Percentiles rank a stretch among this genome's conserved stretches.
These are phyloP conservation scores for Pituophis catenifer DNA, from an alignment of 2,113 vertebrate genomes.

Conservation along the genomic window DNA sequence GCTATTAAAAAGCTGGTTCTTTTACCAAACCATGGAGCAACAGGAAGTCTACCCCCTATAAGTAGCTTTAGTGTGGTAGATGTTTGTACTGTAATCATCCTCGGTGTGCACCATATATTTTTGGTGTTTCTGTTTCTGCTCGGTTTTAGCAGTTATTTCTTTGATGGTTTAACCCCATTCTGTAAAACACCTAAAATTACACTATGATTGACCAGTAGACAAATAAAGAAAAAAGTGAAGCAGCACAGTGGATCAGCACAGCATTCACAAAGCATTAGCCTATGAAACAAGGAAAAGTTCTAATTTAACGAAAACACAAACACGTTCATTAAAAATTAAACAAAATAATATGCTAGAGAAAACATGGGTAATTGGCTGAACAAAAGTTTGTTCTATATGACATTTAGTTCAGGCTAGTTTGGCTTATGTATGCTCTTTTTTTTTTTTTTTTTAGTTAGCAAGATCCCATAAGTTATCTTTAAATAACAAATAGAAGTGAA, in stretches of 20 bases:
- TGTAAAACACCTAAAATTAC: not conserved
- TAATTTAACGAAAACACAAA: not conserved
- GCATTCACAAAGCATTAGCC: not conserved
- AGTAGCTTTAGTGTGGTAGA: not conserved
- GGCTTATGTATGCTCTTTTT: not conserved
- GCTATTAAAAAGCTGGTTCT: not conserved
- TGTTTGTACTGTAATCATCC: not conserved
- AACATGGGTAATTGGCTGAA: constrained; percentile 19
- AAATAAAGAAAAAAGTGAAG: not conserved
- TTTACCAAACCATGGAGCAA: not conserved
- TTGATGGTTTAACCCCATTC: not conserved
- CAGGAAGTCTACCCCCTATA: not conserved
- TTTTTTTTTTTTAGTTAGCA: constrained; percentile 18
- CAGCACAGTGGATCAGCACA: not conserved
- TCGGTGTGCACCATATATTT: not conserved
- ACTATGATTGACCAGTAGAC: not conserved
- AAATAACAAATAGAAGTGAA: not conserved
- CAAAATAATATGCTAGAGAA: constrained; percentile 42
- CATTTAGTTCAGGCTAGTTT: not conserved
- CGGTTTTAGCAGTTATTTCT: not conserved
- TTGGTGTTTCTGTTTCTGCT: not conserved
- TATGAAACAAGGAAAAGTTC: not conserved
- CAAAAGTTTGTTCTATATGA: constrained; percentile 41
- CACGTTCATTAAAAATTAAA: not conserved
- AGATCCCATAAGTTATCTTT: constrained; percentile 8